Evolutionary conservation across 2,797 vertebrate genomes (phyloP).

Genomic region (Dallia pectoralis): DNA sequence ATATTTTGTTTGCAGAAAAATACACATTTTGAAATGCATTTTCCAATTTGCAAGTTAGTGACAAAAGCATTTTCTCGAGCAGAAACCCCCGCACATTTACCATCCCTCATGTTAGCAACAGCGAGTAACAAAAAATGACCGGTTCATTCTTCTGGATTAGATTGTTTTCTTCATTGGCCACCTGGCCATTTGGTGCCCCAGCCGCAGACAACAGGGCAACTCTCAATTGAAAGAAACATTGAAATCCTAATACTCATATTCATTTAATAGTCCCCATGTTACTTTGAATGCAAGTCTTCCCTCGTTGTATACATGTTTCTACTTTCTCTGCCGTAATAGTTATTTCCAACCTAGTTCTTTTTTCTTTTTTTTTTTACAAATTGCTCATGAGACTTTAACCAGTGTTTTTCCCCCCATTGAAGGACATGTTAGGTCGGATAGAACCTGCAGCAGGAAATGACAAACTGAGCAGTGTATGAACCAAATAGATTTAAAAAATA

Average conservation of each 20-base stretch:
- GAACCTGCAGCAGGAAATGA: neutral
- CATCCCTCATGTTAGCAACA: neutral
- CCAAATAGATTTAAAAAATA: neutral
- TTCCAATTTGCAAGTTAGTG: neutral
- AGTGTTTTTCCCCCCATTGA: neutral
- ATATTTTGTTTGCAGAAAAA: neutral
- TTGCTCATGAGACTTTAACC: constrained; percentile 16
- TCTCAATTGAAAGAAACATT: neutral
- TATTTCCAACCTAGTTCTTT: constrained; percentile 19
- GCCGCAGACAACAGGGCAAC: neutral
- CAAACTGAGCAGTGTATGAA: constrained; percentile 20
- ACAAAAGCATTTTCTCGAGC: neutral
- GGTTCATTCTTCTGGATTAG: neutral
- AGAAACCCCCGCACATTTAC: neutral
- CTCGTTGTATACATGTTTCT: constrained; percentile 53
- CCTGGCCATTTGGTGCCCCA: neutral
- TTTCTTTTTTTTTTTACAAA: constrained; percentile 29
- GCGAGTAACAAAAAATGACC: neutral
- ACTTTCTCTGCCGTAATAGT: constrained; percentile 50
- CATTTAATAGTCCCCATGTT: constrained; percentile 60
- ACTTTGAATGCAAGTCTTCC: constrained; percentile 55
- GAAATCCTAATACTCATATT: constrained; percentile 49
- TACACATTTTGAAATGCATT: neutral
- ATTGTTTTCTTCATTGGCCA: neutral
- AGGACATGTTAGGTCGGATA: neutral